Percentiles rank a stretch among this genome's conserved stretches.
phyloP scores from a whole-genome alignment of 2,113 vertebrate genomes.

The human (Homo sapiens) region GRCh38 chr16:11078501-11079000 shows the following conservation, averaged over 20 bases:
- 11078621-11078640: not conserved
- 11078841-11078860: not conserved
- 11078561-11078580: not conserved
- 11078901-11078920: not conserved
- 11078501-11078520: accelerated
- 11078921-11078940: not conserved
- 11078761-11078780: not conserved
- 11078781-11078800: not conserved
- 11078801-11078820: not conserved
- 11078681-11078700: not conserved
- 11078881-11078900: no score
- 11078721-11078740: not conserved
- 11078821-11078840: not conserved
- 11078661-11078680: not conserved
- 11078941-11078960: not conserved
- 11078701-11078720: accelerated
- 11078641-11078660: not conserved
- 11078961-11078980: not conserved
- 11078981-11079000: not conserved
- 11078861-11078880: not conserved
- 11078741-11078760: no score
- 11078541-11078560: not conserved
- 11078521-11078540: not conserved
- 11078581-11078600: not conserved
- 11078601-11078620: not conserved